Evolutionary conservation across 1,140 invertebrate species (phyloP).

Genomic region (Uloborus diversus): DNA sequence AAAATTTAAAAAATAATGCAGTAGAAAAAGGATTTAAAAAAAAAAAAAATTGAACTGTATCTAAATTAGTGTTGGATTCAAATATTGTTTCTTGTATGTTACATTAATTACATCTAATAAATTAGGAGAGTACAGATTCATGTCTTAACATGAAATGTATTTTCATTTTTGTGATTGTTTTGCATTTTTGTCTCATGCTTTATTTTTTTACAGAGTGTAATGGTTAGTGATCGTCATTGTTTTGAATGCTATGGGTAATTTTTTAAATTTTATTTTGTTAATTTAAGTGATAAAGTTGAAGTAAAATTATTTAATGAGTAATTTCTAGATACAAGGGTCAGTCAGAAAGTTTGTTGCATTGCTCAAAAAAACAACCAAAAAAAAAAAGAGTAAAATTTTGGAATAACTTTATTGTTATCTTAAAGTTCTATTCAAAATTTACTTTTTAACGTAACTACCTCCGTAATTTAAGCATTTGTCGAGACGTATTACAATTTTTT

Average conservation of each 20-base stretch:
- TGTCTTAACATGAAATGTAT: not conserved
- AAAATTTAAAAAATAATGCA: too few relatives aligned
- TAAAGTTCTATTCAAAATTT: too few relatives aligned
- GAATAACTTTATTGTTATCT: too few relatives aligned
- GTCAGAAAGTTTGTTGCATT: not conserved
- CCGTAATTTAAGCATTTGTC: too few relatives aligned
- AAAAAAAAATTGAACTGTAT: too few relatives aligned
- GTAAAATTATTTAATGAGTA: not conserved
- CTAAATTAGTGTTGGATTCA: too few relatives aligned
- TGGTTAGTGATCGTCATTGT: constrained; percentile 80
- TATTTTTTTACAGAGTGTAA: constrained; percentile 65
- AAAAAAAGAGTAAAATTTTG: too few relatives aligned
- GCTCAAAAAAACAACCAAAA: not conserved
- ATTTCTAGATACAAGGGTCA: not conserved
- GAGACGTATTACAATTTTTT: too few relatives aligned
- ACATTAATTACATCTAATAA: too few relatives aligned
- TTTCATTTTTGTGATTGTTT: not conserved
- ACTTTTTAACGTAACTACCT: too few relatives aligned
- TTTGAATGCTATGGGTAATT: constrained; percentile 79
- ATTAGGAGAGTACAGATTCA: not conserved
- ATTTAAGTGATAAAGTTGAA: not conserved
- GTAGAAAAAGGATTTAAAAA: too few relatives aligned
- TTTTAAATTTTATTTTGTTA: not conserved
- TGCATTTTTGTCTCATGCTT: not conserved
- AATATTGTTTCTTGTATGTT: too few relatives aligned